phyloP scores from a whole-genome alignment of 2,113 vertebrate species.

The Gadus chalcogrammus region DNA sequence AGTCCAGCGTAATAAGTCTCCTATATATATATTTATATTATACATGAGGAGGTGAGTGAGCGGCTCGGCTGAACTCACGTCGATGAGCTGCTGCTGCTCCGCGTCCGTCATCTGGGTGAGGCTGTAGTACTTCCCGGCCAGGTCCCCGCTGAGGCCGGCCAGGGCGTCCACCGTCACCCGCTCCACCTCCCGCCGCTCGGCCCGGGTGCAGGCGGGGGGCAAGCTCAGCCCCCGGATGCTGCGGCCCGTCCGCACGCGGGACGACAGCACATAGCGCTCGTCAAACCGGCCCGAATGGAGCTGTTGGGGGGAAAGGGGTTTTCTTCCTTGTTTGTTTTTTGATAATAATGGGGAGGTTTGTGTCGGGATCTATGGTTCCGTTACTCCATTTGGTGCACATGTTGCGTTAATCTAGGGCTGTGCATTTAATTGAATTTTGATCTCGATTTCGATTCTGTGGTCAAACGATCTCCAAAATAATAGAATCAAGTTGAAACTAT shows the following conservation, averaged over 20 bases:
- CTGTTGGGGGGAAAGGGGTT: slow-evolving; percentile 47
- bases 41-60: too few species aligned
- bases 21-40: too few species aligned
- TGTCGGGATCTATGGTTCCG: too few species aligned
- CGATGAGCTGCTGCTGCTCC: slow-evolving; percentile 77
- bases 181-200: slow-evolving; percentile 75
- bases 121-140: slow-evolving; percentile 69
- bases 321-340: neutral
- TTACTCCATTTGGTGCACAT: neutral
- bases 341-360: neutral
- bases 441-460: neutral
- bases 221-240: slow-evolving; percentile 74
- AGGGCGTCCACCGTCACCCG: slow-evolving; percentile 72
- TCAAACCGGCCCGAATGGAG: slow-evolving; percentile 86
- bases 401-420: neutral
- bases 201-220: slow-evolving; percentile 72
- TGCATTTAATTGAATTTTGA: neutral
- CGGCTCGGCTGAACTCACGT: slow-evolving; percentile 49
- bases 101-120: slow-evolving; percentile 70
- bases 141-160: slow-evolving; percentile 61
- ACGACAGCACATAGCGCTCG: slow-evolving; percentile 92
- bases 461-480: too few species aligned
- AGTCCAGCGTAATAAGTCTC: too few species aligned
- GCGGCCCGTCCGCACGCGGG: slow-evolving; percentile 83
- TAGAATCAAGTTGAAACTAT: too few species aligned